Percentiles rank a stretch among this genome's conserved stretches.
Evolutionary conservation across 2,113 vertebrate species (phyloP).

Genomic region (Zosterops hypoxanthus): DNA sequence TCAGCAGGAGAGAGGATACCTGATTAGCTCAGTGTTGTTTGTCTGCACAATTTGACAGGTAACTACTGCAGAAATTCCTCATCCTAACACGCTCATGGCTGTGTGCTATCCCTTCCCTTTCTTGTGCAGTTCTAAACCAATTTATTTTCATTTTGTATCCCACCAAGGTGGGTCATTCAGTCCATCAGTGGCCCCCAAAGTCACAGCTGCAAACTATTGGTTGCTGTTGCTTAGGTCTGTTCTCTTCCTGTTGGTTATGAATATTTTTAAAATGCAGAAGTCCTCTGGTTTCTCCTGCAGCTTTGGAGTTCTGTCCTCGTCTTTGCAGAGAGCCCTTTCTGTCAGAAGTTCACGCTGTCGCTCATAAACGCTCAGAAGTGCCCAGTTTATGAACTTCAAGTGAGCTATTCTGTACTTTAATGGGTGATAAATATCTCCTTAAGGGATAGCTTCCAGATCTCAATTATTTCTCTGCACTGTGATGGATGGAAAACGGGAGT

Average conservation of each 20-base stretch:
- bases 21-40: neutral
- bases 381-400: neutral
- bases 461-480: neutral
- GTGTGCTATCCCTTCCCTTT: neutral
- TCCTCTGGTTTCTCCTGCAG: neutral
- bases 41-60: neutral
- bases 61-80: neutral
- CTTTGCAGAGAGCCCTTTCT: neutral
- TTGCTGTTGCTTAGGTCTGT: neutral
- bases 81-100: accelerated
- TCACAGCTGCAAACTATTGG: neutral
- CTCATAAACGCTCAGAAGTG: neutral
- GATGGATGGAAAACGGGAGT: neutral
- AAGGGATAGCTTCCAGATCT: neutral
- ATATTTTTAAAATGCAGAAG: constrained; percentile 21
- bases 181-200: neutral
- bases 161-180: neutral
- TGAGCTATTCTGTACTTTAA: neutral
- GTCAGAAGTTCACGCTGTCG: neutral
- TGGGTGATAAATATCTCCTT: neutral
- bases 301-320: neutral
- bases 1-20: neutral
- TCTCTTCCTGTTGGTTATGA: neutral
- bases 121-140: neutral
- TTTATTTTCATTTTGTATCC: neutral